Conservation (phyloP, 1,140 invertebrate genomes). For the Pogonognathellus flavescens region DNA sequence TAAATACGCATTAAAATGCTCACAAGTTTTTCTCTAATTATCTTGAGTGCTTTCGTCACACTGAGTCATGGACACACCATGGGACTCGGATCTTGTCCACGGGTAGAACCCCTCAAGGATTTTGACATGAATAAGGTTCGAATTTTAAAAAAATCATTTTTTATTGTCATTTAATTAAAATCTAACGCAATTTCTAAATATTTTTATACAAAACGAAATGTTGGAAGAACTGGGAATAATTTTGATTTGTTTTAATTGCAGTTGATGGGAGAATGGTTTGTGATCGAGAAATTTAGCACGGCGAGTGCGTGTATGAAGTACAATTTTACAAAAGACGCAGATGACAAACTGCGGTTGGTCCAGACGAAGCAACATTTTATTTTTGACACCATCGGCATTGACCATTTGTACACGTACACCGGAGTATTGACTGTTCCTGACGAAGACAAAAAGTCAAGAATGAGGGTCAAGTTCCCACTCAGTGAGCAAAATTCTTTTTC, state of each 20-base stretch:
- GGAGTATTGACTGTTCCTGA: constrained; percentile 78
- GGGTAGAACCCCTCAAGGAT: constrained; percentile 77
- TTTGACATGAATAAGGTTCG: constrained; percentile 81
- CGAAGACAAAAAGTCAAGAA: constrained; percentile 77
- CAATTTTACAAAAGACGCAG: constrained; percentile 77
- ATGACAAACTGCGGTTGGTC: constrained; percentile 77
- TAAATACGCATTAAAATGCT: constrained; percentile 12
- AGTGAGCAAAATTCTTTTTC: constrained; percentile 73
- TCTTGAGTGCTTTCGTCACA: background rate
- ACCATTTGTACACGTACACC: constrained; percentile 62
- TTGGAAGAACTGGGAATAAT: no score
- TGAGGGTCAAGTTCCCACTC: constrained; percentile 83
- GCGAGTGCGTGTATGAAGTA: constrained; percentile 83
- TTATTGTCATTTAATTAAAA: background rate
- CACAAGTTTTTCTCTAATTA: background rate
- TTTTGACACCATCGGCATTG: constrained; percentile 63
- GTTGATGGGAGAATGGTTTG: constrained; percentile 86
- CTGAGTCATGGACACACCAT: constrained; percentile 74
- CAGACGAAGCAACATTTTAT: constrained; percentile 77
- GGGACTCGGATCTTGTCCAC: constrained; percentile 79
- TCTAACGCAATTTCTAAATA: no score
- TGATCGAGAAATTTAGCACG: constrained; percentile 87
- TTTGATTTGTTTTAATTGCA: no score
- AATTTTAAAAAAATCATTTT: background rate
- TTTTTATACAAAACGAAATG: no score